Evolutionary conservation across 2,888 invertebrate species (phyloP).

Genomic region (Rhorus exstirpatorius): DNA sequence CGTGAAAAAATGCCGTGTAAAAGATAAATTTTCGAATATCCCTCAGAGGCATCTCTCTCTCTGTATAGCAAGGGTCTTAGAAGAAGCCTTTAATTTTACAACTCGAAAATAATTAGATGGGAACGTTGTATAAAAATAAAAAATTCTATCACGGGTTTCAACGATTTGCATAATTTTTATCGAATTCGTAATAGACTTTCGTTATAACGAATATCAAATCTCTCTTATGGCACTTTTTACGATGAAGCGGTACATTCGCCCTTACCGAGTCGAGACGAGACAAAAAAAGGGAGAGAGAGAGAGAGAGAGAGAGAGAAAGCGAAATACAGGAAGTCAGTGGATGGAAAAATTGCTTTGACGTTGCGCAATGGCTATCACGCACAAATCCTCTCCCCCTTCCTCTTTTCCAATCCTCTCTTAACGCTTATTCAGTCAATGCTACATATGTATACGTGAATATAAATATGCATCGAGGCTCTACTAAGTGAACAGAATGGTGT

Average conservation of each 20-base stretch:
- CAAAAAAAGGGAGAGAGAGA: too few species aligned
- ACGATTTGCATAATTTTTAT: slow-evolving; percentile 8
- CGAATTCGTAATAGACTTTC: slow-evolving; percentile 12
- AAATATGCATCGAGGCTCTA: slow-evolving; percentile 14
- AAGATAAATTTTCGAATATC: too few species aligned
- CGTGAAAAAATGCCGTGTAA: too few species aligned
- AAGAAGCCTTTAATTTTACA: too few species aligned
- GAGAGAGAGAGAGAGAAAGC: not conserved
- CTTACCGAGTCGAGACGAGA: not conserved
- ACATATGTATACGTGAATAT: not conserved
- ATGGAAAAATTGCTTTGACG: slow-evolving; percentile 57
- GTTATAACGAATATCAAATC: not conserved
- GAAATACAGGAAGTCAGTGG: slow-evolving; percentile 18
- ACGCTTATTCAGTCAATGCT: not conserved
- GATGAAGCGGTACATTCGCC: not conserved
- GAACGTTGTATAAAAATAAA: too few species aligned
- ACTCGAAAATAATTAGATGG: too few species aligned
- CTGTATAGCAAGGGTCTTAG: too few species aligned
- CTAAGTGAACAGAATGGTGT: not conserved
- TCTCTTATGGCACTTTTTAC: not conserved
- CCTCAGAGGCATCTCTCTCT: too few species aligned
- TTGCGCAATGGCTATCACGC: slow-evolving; percentile 59
- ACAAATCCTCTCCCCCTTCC: slow-evolving; percentile 43
- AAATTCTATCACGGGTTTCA: not conserved
- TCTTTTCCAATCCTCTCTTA: slow-evolving; percentile 13